These are phyloP conservation scores for Orthosia incerta DNA, from an alignment of 2,888 invertebrate genomes.

Conservation along the genomic window DNA sequence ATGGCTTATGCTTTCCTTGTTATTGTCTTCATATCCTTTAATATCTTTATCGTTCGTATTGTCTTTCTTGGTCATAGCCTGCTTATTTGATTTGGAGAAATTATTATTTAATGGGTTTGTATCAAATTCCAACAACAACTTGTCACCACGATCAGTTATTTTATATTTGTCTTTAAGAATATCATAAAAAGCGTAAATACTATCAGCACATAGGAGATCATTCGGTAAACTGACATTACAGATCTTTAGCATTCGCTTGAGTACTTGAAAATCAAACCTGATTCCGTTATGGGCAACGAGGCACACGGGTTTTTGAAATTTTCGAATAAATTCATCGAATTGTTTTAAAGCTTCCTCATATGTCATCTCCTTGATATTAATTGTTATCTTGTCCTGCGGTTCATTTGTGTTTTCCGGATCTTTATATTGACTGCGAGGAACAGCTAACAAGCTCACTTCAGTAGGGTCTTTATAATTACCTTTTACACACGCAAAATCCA, in stretches of 20 bases:
- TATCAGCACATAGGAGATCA: slow-evolving; percentile 18
- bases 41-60: background rate
- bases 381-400: background rate
- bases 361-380: background rate
- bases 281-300: slow-evolving; percentile 6
- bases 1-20: background rate
- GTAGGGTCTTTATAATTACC: rapidly evolving
- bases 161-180: background rate
- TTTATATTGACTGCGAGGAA: slow-evolving; percentile 9
- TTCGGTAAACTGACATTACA: background rate
- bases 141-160: background rate
- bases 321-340: background rate
- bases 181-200: slow-evolving; percentile 15
- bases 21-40: background rate
- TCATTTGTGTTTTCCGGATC: background rate
- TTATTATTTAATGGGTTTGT: background rate
- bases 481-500: background rate
- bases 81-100: background rate
- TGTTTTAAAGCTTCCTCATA: background rate
- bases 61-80: background rate
- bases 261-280: background rate
- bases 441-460: background rate
- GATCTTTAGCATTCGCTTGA: background rate
- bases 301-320: background rate
- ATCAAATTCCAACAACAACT: background rate